Percentiles rank a stretch among this genome's conserved stretches.
These are phyloP conservation scores for Bostrychus sinensis DNA, from an alignment of 2,113 vertebrate species.

Conservation along the genomic window DNA sequence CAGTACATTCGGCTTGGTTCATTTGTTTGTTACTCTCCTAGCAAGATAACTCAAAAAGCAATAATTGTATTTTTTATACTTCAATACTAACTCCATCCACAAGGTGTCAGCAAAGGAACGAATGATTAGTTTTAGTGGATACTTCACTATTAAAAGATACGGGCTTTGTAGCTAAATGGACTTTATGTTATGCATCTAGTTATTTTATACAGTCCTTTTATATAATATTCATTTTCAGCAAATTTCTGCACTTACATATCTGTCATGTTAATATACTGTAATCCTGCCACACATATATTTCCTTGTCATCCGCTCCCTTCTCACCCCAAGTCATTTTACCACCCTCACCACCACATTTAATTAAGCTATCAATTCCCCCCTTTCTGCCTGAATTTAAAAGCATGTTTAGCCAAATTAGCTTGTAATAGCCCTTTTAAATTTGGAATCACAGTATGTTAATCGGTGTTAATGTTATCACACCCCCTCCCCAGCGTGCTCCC, in stretches of 20 bases:
- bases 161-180: too few species aligned
- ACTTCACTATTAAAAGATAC: too few species aligned
- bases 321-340: conserved; percentile 21
- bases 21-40: too few species aligned
- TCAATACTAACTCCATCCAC: too few species aligned
- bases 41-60: too few species aligned
- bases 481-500: not conserved
- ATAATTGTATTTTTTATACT: too few species aligned
- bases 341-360: conserved; percentile 36
- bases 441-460: conserved; percentile 50
- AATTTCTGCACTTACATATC: conserved; percentile 1
- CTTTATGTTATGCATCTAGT: too few species aligned
- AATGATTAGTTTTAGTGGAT: too few species aligned
- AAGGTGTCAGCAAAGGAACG: too few species aligned
- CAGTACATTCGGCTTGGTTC: too few species aligned
- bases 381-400: conserved; percentile 47
- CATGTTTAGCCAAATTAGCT: conserved; percentile 55
- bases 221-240: not conserved
- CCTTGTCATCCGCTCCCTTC: conserved; percentile 2
- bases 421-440: conserved; percentile 52
- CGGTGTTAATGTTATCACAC: conserved; percentile 33
- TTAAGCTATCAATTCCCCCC: conserved; percentile 54
- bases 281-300: not conserved
- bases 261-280: not conserved
- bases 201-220: too few species aligned